Percentiles rank a stretch among this genome's conserved stretches.
phyloP scores from a whole-genome alignment of 2,797 vertebrate genomes.

The Hylomyscus alleni region DNA sequence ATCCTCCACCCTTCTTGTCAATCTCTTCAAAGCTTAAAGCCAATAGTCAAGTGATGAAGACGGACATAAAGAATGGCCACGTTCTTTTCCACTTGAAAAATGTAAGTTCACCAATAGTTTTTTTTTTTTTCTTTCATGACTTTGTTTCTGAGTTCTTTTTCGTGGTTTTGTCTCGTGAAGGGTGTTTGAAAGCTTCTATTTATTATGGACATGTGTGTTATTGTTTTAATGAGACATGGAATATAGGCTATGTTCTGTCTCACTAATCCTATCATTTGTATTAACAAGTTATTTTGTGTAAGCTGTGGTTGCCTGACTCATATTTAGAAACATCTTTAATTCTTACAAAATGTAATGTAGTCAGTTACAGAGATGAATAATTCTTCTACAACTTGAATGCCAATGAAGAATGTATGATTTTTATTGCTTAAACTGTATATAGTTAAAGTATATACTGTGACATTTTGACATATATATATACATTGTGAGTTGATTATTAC shows the following conservation, averaged over 20 bases:
- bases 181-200: neutral
- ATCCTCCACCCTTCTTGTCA: neutral
- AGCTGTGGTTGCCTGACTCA: neutral
- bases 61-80: constrained; percentile 83
- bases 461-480: neutral
- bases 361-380: neutral
- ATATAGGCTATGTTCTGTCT: neutral
- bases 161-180: neutral
- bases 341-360: neutral
- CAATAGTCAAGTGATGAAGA: constrained; percentile 68
- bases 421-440: neutral
- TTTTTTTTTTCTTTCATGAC: neutral
- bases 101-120: constrained; percentile 69
- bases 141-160: neutral
- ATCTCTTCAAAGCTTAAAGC: constrained; percentile 82
- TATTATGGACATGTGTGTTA: neutral
- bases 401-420: neutral
- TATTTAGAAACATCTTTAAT: constrained; percentile 18
- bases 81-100: constrained; percentile 84
- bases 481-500: neutral
- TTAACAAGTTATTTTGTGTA: neutral
- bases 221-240: neutral
- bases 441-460: neutral
- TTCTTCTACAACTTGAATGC: constrained; percentile 17
- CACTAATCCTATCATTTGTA: neutral